Percentiles rank a stretch among this genome's conserved stretches.
phyloP scores from a whole-genome alignment of 2,113 vertebrate genomes.

The Laticauda laticaudata region DNA sequence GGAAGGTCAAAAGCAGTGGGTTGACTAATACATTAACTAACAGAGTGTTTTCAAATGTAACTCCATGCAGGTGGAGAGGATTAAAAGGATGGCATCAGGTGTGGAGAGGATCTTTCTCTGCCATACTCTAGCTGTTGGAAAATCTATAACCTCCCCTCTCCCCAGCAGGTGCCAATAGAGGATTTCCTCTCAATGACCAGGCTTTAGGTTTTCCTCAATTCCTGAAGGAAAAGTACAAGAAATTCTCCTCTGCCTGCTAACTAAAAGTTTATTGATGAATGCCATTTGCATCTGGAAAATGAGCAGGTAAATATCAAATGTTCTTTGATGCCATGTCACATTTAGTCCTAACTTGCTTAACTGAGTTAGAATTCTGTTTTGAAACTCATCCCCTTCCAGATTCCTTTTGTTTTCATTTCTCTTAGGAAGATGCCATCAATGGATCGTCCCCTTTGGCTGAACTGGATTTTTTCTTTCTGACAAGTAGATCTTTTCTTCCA shows the following conservation, averaged over 20 bases:
- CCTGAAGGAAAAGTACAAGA: background rate
- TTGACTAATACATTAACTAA: background rate
- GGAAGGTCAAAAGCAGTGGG: background rate
- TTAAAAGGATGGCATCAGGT: background rate
- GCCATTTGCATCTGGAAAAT: background rate
- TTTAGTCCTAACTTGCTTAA: background rate
- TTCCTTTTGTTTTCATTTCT: background rate
- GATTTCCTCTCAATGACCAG: background rate
- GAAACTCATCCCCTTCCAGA: background rate
- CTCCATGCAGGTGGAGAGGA: background rate
- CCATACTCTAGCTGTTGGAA: background rate
- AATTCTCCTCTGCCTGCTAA: background rate
- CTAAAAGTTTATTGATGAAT: background rate
- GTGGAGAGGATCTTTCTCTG: background rate
- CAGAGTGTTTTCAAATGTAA: background rate
- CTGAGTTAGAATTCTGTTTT: background rate
- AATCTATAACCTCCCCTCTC: background rate
- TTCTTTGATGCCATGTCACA: background rate
- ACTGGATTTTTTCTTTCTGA: background rate
- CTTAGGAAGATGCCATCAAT: background rate
- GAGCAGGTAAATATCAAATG: background rate
- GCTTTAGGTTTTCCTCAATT: background rate
- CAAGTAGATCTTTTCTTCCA: accelerated
- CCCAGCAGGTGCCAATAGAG: background rate
- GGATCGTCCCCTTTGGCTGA: background rate